Evolutionary conservation across 2,113 vertebrate genomes (phyloP).

Genomic region (Neomonachus schauinslandi): DNA sequence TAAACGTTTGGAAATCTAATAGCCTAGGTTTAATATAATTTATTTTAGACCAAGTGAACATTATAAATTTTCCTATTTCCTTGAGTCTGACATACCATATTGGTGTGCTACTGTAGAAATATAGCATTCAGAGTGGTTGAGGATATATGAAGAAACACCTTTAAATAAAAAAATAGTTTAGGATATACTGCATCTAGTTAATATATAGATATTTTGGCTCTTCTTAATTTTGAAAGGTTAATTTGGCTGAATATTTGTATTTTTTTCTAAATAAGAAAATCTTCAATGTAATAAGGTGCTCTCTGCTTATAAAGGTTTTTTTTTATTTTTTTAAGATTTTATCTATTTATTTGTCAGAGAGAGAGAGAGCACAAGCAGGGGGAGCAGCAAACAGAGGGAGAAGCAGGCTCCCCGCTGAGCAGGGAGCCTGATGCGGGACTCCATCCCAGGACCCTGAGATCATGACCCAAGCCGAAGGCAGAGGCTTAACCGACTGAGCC

Average conservation of each 20-base stretch:
- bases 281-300: background rate
- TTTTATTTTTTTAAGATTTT: no score
- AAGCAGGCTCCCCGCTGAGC: no score
- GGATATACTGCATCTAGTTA: background rate
- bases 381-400: no score
- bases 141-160: background rate
- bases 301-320: background rate
- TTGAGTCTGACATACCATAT: background rate
- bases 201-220: background rate
- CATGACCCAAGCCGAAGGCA: no score
- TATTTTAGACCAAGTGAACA: background rate
- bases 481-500: no score
- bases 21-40: background rate
- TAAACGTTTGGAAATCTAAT: background rate
- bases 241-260: background rate
- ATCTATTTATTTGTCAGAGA: no score
- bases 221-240: background rate
- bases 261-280: background rate
- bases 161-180: background rate
- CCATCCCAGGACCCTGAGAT: no score
- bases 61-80: background rate
- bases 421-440: no score
- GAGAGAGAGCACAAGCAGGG: no score
- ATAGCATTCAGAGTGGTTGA: background rate
- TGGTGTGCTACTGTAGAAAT: background rate